A percentile compares a stretch with the other conserved stretches of the same genome.
phyloP scores from a whole-genome alignment of 2,797 vertebrate genomes.

The Pygocentrus nattereri region DNA sequence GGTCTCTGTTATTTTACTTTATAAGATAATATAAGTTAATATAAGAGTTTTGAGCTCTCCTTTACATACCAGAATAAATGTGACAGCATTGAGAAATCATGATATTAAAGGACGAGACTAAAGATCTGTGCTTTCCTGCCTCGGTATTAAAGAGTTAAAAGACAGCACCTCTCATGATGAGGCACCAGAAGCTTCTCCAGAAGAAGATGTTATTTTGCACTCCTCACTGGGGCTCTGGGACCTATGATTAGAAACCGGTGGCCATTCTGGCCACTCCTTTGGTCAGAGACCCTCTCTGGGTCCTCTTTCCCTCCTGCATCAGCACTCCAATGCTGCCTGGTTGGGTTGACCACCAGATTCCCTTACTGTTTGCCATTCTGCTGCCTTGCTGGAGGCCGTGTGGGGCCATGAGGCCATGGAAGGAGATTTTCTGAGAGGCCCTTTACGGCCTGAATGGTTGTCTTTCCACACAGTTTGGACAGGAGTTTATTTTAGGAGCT shows the following conservation, averaged over 20 bases:
- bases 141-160: background rate
- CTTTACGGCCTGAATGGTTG: background rate
- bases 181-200: conserved; percentile 25
- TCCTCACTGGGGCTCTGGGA: conserved; percentile 12
- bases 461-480: conserved; percentile 43
- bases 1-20: too few relatives aligned
- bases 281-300: conserved; percentile 22
- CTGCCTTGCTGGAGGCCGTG: background rate
- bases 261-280: conserved; percentile 21
- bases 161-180: conserved; percentile 7
- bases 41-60: too few relatives aligned
- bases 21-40: too few relatives aligned
- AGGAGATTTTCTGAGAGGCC: conserved; percentile 28
- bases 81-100: too few relatives aligned
- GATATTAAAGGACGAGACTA: too few relatives aligned
- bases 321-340: conserved; percentile 17
- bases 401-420: conserved; percentile 2
- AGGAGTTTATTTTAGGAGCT: conserved; percentile 48
- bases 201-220: conserved; percentile 22
- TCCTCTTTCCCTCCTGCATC: conserved; percentile 20
- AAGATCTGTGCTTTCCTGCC: too few relatives aligned
- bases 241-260: conserved; percentile 40
- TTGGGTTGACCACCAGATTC: background rate
- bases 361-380: conserved; percentile 16
- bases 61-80: too few relatives aligned